Percentiles rank a stretch among this genome's conserved stretches.
Evolutionary conservation across 92 coral and sea anemone genomes (phyloP).

Genomic region (Epizoanthus illoricatus): DNA sequence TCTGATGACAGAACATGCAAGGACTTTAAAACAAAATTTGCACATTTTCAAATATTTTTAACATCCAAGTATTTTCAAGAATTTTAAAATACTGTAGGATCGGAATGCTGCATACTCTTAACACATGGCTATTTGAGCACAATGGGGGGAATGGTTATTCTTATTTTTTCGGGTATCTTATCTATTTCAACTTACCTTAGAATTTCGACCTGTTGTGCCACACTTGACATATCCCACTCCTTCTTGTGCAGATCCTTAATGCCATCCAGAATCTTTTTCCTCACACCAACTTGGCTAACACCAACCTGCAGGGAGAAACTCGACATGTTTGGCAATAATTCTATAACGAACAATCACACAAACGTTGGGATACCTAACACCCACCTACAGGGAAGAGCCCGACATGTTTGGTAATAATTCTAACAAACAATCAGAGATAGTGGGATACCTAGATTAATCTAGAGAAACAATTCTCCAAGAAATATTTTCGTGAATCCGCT

Average conservation of each 20-base stretch:
- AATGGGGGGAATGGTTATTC: no score
- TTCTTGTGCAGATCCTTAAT: constrained; percentile 88
- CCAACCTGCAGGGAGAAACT: constrained; percentile 65
- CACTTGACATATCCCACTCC: constrained; percentile 79
- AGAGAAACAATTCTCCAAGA: neutral
- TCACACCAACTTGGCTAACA: constrained; percentile 90
- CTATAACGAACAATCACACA: neutral
- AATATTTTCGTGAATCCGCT: no score
- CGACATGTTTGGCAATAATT: neutral
- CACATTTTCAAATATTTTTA: no score
- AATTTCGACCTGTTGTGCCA: constrained; percentile 51
- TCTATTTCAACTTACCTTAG: constrained; percentile 48
- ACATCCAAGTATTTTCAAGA: no score
- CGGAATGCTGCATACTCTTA: neutral
- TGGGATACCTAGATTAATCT: neutral
- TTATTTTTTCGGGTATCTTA: no score
- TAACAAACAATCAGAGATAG: neutral
- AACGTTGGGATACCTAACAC: neutral
- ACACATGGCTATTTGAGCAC: no score
- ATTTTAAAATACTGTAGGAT: no score
- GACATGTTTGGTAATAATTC: neutral
- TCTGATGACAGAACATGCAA: no score
- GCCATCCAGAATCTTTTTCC: constrained; percentile 84
- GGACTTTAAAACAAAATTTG: no score
- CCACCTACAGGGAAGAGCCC: constrained; percentile 59